Evolutionary conservation across 2,797 vertebrate genomes (phyloP).

Genomic region (Pogoniulus pusillus): DNA sequence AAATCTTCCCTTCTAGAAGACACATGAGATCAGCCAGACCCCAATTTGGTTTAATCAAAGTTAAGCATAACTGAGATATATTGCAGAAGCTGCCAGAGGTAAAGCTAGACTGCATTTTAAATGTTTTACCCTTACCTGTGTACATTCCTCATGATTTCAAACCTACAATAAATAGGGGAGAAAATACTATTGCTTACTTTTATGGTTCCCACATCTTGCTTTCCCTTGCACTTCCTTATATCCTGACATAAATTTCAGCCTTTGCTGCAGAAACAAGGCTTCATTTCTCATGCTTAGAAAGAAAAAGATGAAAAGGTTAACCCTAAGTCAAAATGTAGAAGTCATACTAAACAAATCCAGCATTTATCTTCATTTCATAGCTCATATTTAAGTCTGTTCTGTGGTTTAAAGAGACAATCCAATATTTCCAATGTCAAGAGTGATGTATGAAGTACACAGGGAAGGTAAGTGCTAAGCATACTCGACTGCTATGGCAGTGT

Average conservation of each 20-base stretch:
- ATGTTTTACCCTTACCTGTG: background rate
- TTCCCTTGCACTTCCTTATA: background rate
- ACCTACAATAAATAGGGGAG: background rate
- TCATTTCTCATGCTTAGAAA: background rate
- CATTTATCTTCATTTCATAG: slow-evolving; percentile 5
- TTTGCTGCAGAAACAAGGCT: background rate
- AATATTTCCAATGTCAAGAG: background rate
- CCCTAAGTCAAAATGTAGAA: background rate
- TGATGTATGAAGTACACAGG: background rate
- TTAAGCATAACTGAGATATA: background rate
- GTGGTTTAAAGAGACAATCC: background rate
- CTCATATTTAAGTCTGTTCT: background rate
- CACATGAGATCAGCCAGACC: background rate
- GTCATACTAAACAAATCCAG: background rate
- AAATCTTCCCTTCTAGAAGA: background rate
- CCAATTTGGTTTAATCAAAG: background rate
- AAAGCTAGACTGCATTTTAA: background rate
- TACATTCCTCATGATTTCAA: background rate
- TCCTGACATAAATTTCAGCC: background rate
- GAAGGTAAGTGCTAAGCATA: background rate
- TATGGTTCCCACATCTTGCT: background rate
- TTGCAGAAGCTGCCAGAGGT: background rate
- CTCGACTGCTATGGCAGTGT: background rate
- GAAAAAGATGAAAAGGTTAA: slow-evolving; percentile 9
- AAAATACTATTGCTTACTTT: background rate